Conservation (phyloP, 2,797 vertebrate species). For the Masticophis lateralis region DNA sequence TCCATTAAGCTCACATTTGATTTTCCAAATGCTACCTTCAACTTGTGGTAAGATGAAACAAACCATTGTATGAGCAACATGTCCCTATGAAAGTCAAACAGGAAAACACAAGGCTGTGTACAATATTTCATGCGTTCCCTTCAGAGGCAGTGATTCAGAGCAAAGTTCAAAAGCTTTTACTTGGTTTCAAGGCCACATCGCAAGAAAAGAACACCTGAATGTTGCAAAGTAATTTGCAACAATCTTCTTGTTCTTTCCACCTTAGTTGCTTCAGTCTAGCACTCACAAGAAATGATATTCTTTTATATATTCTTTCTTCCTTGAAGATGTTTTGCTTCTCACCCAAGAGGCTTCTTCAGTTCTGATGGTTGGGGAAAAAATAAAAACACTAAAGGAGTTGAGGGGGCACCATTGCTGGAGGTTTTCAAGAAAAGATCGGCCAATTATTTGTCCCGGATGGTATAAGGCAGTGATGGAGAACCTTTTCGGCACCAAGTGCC, state of each 20-base stretch:
- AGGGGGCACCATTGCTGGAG: too few species aligned
- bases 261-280: neutral
- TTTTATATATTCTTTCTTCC: too few species aligned
- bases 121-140: neutral
- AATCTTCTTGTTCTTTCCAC: neutral
- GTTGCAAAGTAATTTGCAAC: neutral
- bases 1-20: constrained; percentile 23
- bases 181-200: neutral
- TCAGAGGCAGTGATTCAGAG: neutral
- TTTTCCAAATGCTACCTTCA: neutral
- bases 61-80: neutral
- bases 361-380: neutral
- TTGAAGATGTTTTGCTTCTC: too few species aligned
- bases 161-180: neutral
- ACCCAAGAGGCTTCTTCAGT: too few species aligned
- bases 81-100: neutral
- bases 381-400: fast-evolving
- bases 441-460: too few species aligned
- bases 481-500: too few species aligned
- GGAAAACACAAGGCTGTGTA: neutral
- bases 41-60: neutral
- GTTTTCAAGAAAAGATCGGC: too few species aligned
- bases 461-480: too few species aligned
- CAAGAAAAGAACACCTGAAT: neutral
- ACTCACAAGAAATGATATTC: too few species aligned